These are phyloP conservation scores for Eupithecia insigniata DNA, from an alignment of 2,888 invertebrate species.

Conservation along the genomic window DNA sequence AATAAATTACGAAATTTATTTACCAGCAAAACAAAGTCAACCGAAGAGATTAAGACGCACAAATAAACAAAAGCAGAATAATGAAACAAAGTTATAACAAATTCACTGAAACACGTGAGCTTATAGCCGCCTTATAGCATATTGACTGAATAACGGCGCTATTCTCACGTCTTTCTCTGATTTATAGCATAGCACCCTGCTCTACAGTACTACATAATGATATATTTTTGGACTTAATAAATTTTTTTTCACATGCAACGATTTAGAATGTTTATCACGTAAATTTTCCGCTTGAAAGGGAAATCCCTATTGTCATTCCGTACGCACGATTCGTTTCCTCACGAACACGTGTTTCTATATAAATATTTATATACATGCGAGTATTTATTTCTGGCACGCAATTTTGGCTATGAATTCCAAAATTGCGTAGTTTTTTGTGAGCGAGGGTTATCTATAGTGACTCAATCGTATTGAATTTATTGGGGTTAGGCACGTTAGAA, in stretches of 20 bases:
- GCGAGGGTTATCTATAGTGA: conserved; percentile 58
- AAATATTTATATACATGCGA: conserved; percentile 60
- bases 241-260: conserved; percentile 81
- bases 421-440: conserved; percentile 61
- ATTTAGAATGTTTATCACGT: conserved; percentile 83
- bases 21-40: conserved; percentile 26
- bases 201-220: conserved; percentile 75
- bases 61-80: conserved; percentile 21
- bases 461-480: conserved; percentile 70
- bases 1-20: conserved; percentile 10
- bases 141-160: conserved; percentile 77
- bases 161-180: conserved; percentile 74
- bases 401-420: conserved; percentile 70
- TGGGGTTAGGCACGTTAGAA: conserved; percentile 63
- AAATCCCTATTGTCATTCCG: conserved; percentile 82
- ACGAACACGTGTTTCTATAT: conserved; percentile 80
- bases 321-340: conserved; percentile 74
- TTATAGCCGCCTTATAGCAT: conserved; percentile 42
- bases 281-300: conserved; percentile 83
- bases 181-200: conserved; percentile 74
- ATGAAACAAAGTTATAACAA: conserved; percentile 44
- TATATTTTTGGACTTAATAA: conserved; percentile 78
- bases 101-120: conserved; percentile 59
- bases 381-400: conserved; percentile 81
- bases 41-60: conserved; percentile 27